These are phyloP conservation scores for Synergus japonicus DNA, from an alignment of 2,888 invertebrate species.

Conservation along the genomic window DNA sequence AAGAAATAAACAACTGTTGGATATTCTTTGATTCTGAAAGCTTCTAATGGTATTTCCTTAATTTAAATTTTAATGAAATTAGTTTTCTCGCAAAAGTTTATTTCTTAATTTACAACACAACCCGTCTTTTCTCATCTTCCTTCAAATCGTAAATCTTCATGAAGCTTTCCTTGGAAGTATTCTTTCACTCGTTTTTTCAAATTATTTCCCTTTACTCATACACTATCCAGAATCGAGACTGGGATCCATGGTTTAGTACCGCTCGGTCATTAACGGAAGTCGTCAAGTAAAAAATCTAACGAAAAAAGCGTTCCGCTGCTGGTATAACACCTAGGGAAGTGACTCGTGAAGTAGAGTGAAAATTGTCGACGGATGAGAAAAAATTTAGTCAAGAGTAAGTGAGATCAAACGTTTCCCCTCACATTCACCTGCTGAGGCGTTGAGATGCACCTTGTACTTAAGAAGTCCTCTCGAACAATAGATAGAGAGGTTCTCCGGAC, in stretches of 20 bases:
- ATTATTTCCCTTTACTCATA: slow-evolving; percentile 8
- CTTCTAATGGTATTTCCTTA: neutral
- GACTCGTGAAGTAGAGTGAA: slow-evolving; percentile 25
- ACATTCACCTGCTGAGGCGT: slow-evolving; percentile 33
- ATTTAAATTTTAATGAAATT: neutral
- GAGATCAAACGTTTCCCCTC: slow-evolving; percentile 15
- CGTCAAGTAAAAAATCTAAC: slow-evolving; percentile 9
- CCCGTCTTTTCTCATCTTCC: neutral
- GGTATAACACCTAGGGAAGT: slow-evolving; percentile 8
- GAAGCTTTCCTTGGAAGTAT: neutral
- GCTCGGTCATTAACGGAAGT: slow-evolving; percentile 38
- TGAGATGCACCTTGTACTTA: slow-evolving; percentile 35
- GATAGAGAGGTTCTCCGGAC: slow-evolving; percentile 16
- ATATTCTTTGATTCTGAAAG: too few relatives aligned
- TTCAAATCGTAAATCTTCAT: slow-evolving; percentile 28
- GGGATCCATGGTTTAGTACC: slow-evolving; percentile 4
- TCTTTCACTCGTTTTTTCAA: neutral
- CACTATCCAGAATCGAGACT: slow-evolving; percentile 14
- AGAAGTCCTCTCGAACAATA: slow-evolving; percentile 27
- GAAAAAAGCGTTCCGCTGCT: slow-evolving; percentile 5
- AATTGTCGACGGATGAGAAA: slow-evolving; percentile 26
- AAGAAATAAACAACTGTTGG: neutral
- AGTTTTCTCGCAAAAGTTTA: neutral
- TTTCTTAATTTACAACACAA: slow-evolving; percentile 17
- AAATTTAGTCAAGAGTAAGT: slow-evolving; percentile 3